Conservation (phyloP, 1,140 invertebrate species). For the Maconellicoccus hirsutus region DNA sequence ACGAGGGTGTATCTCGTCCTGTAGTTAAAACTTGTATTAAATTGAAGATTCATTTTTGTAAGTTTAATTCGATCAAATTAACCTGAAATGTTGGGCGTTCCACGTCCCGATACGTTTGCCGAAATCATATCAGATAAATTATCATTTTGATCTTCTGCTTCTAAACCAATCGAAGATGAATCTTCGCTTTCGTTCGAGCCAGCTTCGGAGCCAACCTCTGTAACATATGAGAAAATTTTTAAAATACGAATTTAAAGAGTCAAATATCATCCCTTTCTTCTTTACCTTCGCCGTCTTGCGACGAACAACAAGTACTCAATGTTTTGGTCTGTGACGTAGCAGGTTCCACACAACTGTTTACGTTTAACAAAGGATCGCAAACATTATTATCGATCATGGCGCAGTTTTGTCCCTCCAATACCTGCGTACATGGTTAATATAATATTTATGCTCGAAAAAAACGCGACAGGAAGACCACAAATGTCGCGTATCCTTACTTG, state of each 20-base stretch:
- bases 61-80: conserved; percentile 32
- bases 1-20: conserved; percentile 88
- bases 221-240: neutral
- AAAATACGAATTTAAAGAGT: no score
- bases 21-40: neutral
- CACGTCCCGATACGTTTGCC: conserved; percentile 76
- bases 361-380: neutral
- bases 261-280: no score
- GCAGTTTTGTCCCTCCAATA: neutral
- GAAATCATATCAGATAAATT: conserved; percentile 91
- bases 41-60: neutral
- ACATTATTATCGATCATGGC: neutral
- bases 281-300: conserved; percentile 14
- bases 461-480: no score
- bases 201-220: conserved; percentile 88
- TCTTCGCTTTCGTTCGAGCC: conserved; percentile 89
- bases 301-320: conserved; percentile 10
- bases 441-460: no score
- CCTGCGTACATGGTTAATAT: no score
- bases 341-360: neutral
- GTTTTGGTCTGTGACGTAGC: neutral
- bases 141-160: conserved; percentile 74
- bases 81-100: conserved; percentile 83
- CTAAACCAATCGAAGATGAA: conserved; percentile 76
- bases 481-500: no score